Percentiles rank a stretch among this genome's conserved stretches.
Evolutionary conservation across 2,888 invertebrate species (phyloP).

Genomic region (Exocentrus adspersus): DNA sequence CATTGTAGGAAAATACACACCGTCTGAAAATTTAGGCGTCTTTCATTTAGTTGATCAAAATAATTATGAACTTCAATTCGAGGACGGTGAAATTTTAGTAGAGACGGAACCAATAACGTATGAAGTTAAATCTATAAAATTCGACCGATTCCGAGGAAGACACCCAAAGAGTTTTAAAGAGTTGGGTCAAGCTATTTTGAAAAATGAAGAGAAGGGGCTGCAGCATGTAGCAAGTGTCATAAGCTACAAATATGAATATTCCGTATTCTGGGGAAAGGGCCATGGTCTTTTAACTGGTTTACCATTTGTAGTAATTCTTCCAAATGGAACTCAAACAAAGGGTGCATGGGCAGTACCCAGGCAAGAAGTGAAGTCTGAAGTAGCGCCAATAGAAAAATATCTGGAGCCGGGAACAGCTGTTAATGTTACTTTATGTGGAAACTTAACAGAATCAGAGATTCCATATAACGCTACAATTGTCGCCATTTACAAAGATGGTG

Average conservation of each 20-base stretch:
- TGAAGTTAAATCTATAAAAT: constrained; percentile 69
- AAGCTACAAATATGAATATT: constrained; percentile 75
- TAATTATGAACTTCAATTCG: constrained; percentile 68
- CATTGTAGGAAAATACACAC: constrained; percentile 77
- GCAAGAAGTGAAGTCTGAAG: constrained; percentile 67
- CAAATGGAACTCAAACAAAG: constrained; percentile 68
- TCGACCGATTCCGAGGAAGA: constrained; percentile 60
- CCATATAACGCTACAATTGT: constrained; percentile 79
- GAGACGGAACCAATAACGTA: constrained; percentile 84
- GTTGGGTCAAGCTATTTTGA: constrained; percentile 62
- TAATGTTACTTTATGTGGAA: constrained; percentile 81
- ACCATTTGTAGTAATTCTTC: constrained; percentile 71
- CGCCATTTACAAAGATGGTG: constrained; percentile 74
- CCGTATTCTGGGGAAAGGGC: constrained; percentile 82
- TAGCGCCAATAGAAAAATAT: constrained; percentile 67
- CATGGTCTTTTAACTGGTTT: constrained; percentile 78
- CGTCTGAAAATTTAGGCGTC: constrained; percentile 72
- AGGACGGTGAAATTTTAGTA: constrained; percentile 79
- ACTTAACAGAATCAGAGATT: constrained; percentile 77
- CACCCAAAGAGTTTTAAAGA: constrained; percentile 53
- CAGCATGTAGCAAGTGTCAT: constrained; percentile 78
- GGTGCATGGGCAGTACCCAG: constrained; percentile 74
- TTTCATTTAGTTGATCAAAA: constrained; percentile 75
- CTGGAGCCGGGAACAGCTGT: constrained; percentile 83
- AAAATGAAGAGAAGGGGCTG: constrained; percentile 62